Evolutionary conservation across 2,888 invertebrate genomes (phyloP).

Genomic region (Cremastinae sp.): DNA sequence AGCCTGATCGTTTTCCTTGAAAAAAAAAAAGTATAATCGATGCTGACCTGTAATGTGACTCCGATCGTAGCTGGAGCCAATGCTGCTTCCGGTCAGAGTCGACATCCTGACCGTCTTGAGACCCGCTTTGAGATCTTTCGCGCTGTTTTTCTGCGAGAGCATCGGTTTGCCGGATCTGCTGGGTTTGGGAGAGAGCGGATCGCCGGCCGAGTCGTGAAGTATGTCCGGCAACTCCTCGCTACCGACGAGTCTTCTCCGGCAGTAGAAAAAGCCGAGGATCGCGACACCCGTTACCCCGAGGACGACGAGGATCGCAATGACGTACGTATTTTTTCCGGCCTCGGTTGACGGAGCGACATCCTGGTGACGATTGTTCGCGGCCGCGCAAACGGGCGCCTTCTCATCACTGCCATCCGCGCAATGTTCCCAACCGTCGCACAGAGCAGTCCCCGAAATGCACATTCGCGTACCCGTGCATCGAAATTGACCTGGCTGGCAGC

Average conservation of each 20-base stretch:
- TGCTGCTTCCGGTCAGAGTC: constrained; percentile 84
- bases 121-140: constrained; percentile 74
- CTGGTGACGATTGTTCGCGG: constrained; percentile 79
- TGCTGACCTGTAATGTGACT: constrained; percentile 86
- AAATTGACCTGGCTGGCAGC: constrained; percentile 85
- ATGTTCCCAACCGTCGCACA: constrained; percentile 90
- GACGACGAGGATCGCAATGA: constrained; percentile 83
- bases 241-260: constrained; percentile 81
- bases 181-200: constrained; percentile 84
- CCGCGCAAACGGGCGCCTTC: constrained; percentile 84
- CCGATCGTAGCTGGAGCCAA: constrained; percentile 86
- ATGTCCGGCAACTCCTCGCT: constrained; percentile 82
- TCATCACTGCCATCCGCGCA: constrained; percentile 93
- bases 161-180: constrained; percentile 78
- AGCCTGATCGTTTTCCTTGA: too few species aligned
- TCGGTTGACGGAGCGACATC: constrained; percentile 70
- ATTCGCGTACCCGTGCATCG: constrained; percentile 88
- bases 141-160: constrained; percentile 77
- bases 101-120: constrained; percentile 85
- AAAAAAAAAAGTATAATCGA: neutral
- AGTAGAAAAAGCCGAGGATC: constrained; percentile 82
- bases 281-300: constrained; percentile 82
- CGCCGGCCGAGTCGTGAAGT: constrained; percentile 85
- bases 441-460: constrained; percentile 85
- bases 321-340: constrained; percentile 82